Base-by-base conservation (phyloP, 2,797 vertebrate genomes). In the Orestias chungarensis region DNA sequence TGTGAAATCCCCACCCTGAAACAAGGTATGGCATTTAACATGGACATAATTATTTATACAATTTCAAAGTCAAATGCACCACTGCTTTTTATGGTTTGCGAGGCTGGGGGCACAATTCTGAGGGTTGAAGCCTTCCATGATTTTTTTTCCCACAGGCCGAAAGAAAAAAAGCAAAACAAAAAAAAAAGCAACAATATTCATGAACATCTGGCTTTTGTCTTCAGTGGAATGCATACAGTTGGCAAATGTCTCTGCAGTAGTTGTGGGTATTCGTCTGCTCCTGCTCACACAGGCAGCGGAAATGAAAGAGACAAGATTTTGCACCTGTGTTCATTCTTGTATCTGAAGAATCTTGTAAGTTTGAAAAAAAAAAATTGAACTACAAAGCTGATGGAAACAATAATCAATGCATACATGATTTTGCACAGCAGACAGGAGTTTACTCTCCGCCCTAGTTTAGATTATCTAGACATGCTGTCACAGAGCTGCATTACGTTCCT, bases 331-430 rank as follows among this genome's bases (percentile, higher is more conserved):
- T 61, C 43, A 66, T 23, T 57, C 50, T 55, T 27, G 29, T 29
- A 20, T 42, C 18, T 20, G 17, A 20, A 38, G 43, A 59, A 68
- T n/a, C 47, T 61, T 44, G 11, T 33, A 65, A 43, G 27, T 25
- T 73, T 55, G 2, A 18, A 61, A 61, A 49, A n/a, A n/a, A 12
- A 49, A 62, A 33, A 59, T 40, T 33, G 17, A 25, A 33, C 25
- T 49, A 7, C 11, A 42, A 38, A 73, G 40, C 64, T 49, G 54
- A 49, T 33, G 66, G 47, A 25, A 64, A n/a, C 29, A 38, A 57
- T 43, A 68, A 40, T 69, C 59, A 38, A 23, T 75, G n/a, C 10
- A 75, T 64, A 54, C 29, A 29, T 23, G 57, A 67, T 50, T 64
- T 9, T 69, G 38, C 33, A 38, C 17, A 10, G 17, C 10, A 42